These are phyloP conservation scores for Leptobrachium leishanense DNA, from an alignment of 2,113 vertebrate species.

Conservation along the genomic window DNA sequence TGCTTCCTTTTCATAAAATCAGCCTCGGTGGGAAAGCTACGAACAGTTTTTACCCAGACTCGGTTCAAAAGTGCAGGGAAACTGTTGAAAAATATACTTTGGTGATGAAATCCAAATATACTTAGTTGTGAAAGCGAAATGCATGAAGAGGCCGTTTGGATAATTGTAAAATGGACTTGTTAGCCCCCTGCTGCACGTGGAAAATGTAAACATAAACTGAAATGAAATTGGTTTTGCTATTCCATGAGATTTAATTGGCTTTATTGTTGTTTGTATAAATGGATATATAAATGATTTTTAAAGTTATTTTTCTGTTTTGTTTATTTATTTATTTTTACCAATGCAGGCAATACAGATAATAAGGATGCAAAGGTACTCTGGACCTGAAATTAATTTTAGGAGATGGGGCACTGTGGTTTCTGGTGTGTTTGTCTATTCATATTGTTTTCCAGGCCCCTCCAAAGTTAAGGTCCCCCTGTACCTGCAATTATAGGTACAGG, in stretches of 20 bases:
- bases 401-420: too few species aligned
- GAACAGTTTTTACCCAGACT: constrained; percentile 23
- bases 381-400: too few species aligned
- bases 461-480: too few species aligned
- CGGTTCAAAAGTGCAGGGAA: constrained; percentile 22
- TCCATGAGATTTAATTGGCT: not conserved
- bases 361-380: too few species aligned
- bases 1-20: constrained; percentile 34
- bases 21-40: constrained; percentile 20
- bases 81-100: constrained; percentile 13
- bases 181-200: constrained; percentile 18
- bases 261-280: too few species aligned
- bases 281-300: too few species aligned
- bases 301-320: too few species aligned
- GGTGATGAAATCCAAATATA: constrained; percentile 33
- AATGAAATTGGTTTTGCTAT: not conserved
- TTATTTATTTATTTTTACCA: too few species aligned
- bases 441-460: too few species aligned
- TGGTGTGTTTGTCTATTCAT: too few species aligned
- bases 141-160: not conserved
- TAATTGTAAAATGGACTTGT: constrained; percentile 8
- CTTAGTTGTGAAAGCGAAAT: constrained; percentile 7
- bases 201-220: constrained; percentile 29
- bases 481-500: too few species aligned
- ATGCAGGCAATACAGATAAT: too few species aligned